Base-by-base conservation (phyloP, 2,113 vertebrate species). In the Brachyhypopomus occidentalis region DNA sequence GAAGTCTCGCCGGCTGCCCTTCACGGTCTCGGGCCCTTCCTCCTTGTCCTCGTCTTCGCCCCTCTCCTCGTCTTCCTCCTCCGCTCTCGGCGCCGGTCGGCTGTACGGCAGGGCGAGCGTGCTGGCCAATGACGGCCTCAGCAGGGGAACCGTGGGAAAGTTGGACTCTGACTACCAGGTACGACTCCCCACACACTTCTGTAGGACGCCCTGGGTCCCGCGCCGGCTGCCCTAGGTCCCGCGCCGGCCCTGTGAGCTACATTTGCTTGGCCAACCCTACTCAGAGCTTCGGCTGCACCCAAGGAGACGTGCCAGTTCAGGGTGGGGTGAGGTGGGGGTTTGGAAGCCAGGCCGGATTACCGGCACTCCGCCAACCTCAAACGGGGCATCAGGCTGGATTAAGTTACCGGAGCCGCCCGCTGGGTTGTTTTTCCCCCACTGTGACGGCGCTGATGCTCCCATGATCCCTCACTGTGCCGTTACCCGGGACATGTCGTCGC, bases 131-230 rank as follows among this genome's bases (percentile, higher is more conserved):
- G 92, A 95, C 20, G 94, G 92, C 84, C 92, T 91, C 63, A 83
- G 92, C 12, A 95, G 95, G 89, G 91, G 94, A 0, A 87, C 95
- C 23, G 87, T 94, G 12, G 93, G 92, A 88, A 96, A 96, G 91
- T 84, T 94, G 67, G 95, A 97, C 75, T 85, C 94, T 23, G 94
- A 95, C 78, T 94, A 93, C 89, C 95, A 95, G 96, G 97, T 98
- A 96, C 11, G 12, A 52, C 17, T 36, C 23, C 19, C 48, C 0
- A 25, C 16, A 0, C n/a, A 22, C 22, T 1, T 30, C 12, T 30
- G 45, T 25, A 52, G 20, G 34, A 41, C 66, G 30, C 30, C 3
- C 30, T 30, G 3, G 30, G 30, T 30, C 30, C 30, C 30, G 30
- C 30, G 3, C 30, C 30, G 30, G 30, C 30, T 3, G 30, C 30